Base-by-base conservation (phyloP, 2,888 invertebrate species). In the Rhagonycha lutea region DNA sequence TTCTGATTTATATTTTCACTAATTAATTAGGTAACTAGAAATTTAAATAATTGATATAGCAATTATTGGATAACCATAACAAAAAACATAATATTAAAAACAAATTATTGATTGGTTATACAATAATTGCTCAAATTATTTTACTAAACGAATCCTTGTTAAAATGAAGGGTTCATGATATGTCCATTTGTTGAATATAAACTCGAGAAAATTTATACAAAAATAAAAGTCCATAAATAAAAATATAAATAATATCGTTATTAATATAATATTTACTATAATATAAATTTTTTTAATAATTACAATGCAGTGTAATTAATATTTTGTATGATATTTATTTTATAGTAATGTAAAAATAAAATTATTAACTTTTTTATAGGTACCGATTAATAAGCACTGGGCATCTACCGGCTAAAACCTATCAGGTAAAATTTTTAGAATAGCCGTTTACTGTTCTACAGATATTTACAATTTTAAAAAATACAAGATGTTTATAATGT, bases 81-180 rank as follows among this genome's bases (percentile, higher is more conserved):
- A 65, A 12, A 65, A 12, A 14, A 14, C 8, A 61, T 14, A n/a
- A 14, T 0, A 65, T 12, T 24, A 65, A n/a, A 24, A 24, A n/a
- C n/a, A 24, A 7, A 11, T 74, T 72, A 62, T 67, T 11, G 29
- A 68, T 62, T 24, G 24, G 18, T 65, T 65, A 69, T 70, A 26
- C 61, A 70, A 70, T 69, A 65, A 47, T 72, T 67, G 47, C 73
- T 70, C 73, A 65, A 74, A 67, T 71, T 61, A 47, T 47, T 24
- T 65, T 24, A 65, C 63, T 24, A 65, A 65, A 65, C 23, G 14
- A 75, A 76, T 74, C 80, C 82, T 83, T 82, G 79, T 82, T 72
- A 81, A 82, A 79, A 81, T 73, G 82, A 82, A 79, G 79, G 77
- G 81, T 82, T 83, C 73, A 85, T 86, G 86, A 86, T 86, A 86